Base-by-base conservation (phyloP, 2,797 vertebrate species). In the Gastrophryne carolinensis region DNA sequence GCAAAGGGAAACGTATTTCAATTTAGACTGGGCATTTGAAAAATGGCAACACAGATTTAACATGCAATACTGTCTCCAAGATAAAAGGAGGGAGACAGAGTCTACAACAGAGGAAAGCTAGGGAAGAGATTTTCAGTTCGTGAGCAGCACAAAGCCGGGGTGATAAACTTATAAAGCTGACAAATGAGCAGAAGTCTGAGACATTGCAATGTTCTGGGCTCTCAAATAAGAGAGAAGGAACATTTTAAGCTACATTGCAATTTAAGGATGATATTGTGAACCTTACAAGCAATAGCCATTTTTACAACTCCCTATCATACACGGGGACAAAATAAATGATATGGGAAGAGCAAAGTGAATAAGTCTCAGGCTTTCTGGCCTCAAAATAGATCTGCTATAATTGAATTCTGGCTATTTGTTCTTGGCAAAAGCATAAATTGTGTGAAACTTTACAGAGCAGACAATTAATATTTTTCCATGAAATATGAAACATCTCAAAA, bases 251-350 rank as follows among this genome's bases (percentile, higher is more conserved):
- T 65, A 72, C 75, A 72, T 65, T 78, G 75, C 75, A 72, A 78
- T 78, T 78, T 78, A 72, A 72, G 61, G 60, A 78, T 78, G 75
- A 72, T 78, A 78, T 78, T 78, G 75, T 58, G 68, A 78, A 61
- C 75, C 68, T 78, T 72, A 52, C 75, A 72, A 78, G 75, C 67
- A 78, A 58, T 78, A 72, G 58, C 67, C 57, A 65, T 72, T 78
- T 78, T 78, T 72, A 78, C 75, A 78, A 78, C 75, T 78, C 41
- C 50, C 68, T 66, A 78, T 78, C 75, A 78, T 65, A 77, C 47
- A 72, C 61, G 30, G 27, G 57, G 50, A 66, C 61, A 78, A 72
- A 78, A 78, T 72, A 78, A 63, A 78, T 78, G 67, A 65, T 72
- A 47, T 72, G 61, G 32, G 75, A 69, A 57, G 54, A 78, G 61